Percentiles rank a stretch among this genome's conserved stretches.
phyloP scores from a whole-genome alignment of 2,113 vertebrate genomes.

The Platycercus adscitus region DNA sequence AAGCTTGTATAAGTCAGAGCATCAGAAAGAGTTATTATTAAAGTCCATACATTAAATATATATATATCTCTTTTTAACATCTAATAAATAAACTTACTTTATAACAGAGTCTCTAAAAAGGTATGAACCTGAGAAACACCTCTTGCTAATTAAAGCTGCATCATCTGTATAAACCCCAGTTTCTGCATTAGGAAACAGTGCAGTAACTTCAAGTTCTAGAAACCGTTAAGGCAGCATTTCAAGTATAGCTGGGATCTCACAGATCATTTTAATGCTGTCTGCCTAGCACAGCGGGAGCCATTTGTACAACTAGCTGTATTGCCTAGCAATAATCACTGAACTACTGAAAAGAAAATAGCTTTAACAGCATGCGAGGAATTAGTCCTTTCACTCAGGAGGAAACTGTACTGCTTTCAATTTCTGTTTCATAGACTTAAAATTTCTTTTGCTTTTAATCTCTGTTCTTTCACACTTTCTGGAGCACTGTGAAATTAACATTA shows the following conservation, averaged over 20 bases:
- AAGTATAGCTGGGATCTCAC: not conserved
- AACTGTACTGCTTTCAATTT: not conserved
- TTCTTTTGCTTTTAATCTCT: not conserved
- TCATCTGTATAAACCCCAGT: not conserved
- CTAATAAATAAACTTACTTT: not conserved
- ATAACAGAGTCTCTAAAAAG: not conserved
- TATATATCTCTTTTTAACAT: not conserved
- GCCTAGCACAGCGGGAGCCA: not conserved
- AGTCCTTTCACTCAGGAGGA: not conserved
- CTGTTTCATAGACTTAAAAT: not conserved
- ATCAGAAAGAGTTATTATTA: not conserved
- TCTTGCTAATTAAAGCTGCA: not conserved
- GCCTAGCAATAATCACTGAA: not conserved
- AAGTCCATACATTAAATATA: not conserved
- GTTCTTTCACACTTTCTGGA: not conserved
- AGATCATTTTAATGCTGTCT: constrained; percentile 8
- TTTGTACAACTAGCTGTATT: not conserved
- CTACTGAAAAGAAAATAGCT: not conserved
- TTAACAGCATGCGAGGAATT: not conserved
- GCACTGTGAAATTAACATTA: not conserved
- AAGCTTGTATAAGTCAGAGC: not conserved
- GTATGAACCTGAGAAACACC: not conserved
- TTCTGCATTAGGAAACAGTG: not conserved
- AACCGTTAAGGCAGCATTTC: not conserved
- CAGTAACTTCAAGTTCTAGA: not conserved